Evolutionary conservation across 2,113 vertebrate genomes (phyloP).

Genomic region (Periophthalmus modestus): DNA sequence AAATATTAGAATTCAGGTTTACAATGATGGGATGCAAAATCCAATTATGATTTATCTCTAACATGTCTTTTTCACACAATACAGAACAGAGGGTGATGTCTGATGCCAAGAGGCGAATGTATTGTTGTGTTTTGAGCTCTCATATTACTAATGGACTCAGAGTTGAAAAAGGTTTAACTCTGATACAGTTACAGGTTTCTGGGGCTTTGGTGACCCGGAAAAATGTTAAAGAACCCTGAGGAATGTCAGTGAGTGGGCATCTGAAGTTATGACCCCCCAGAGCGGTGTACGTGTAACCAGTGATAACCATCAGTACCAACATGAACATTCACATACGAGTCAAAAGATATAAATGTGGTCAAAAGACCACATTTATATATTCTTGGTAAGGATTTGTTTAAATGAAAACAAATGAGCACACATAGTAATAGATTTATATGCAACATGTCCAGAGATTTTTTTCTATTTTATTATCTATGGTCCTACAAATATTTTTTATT

Average conservation of each 20-base stretch:
- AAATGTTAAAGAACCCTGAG: slow-evolving; percentile 20
- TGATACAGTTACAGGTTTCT: slow-evolving; percentile 44
- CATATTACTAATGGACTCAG: slow-evolving; percentile 51
- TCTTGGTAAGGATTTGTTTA: background rate
- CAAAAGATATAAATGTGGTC: background rate
- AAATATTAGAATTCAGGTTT: background rate
- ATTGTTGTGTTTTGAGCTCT: slow-evolving; percentile 57
- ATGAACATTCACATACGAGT: background rate
- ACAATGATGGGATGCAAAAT: background rate
- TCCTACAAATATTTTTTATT: no score
- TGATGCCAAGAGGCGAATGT: slow-evolving; percentile 29
- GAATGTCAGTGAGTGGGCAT: slow-evolving; percentile 26
- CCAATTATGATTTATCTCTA: background rate
- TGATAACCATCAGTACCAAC: background rate
- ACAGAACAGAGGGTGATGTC: slow-evolving; percentile 12
- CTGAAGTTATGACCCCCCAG: slow-evolving; percentile 1
- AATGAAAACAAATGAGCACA: background rate
- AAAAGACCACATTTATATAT: background rate
- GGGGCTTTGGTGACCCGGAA: slow-evolving; percentile 42
- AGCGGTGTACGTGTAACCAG: background rate
- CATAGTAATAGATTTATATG: background rate
- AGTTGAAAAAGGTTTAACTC: slow-evolving; percentile 32
- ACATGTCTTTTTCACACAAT: slow-evolving; percentile 15
- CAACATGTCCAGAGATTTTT: no score
- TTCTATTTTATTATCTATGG: no score